Conservation (phyloP, 2,113 vertebrate genomes). For the Dicerorhinus sumatrensis region DNA sequence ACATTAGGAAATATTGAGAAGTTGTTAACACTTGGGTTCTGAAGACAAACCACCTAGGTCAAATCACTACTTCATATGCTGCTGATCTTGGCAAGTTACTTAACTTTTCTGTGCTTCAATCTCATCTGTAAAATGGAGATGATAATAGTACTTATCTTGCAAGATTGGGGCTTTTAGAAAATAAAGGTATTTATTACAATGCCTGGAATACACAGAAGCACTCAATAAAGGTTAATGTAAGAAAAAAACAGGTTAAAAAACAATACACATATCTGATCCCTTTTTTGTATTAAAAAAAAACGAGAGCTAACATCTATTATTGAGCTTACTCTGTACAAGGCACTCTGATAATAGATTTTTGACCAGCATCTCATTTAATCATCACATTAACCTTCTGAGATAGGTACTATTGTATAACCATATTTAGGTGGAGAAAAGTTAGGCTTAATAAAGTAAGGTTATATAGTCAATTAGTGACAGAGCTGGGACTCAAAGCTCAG, state of each 20-base stretch:
- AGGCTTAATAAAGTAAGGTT: neutral
- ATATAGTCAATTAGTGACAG: neutral
- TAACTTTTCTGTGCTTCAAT: constrained; percentile 6
- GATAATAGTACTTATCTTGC: neutral
- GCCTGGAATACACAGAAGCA: neutral
- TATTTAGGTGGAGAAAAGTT: neutral
- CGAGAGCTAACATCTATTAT: neutral
- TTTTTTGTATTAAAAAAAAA: neutral
- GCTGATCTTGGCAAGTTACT: neutral
- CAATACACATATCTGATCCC: neutral
- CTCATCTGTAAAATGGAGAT: neutral
- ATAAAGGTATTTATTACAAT: neutral
- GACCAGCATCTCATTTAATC: neutral
- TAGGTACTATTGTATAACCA: neutral
- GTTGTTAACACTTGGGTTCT: neutral
- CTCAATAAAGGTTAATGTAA: neutral
- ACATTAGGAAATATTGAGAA: neutral
- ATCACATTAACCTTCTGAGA: neutral
- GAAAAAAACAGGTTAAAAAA: neutral
- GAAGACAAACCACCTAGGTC: neutral
- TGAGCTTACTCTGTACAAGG: neutral
- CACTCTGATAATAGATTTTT: neutral
- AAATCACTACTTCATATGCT: neutral
- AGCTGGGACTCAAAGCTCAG: neutral
- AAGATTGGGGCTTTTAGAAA: neutral